Evolutionary conservation across 64 coral and sea anemone species (phyloP).

Genomic region (Pocillopora verrucosa): DNA sequence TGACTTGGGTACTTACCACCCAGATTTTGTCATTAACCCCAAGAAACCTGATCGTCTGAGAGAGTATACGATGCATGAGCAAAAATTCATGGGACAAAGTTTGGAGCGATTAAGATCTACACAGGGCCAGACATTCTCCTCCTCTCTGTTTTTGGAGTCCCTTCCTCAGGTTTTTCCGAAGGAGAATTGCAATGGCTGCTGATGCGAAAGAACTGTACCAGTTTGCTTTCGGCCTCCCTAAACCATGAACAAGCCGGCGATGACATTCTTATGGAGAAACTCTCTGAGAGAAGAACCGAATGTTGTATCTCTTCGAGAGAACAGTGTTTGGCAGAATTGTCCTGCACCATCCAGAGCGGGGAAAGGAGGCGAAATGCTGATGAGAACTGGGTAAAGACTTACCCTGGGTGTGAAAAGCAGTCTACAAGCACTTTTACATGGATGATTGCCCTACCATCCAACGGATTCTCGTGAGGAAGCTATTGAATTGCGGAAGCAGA

Average conservation of each 20-base stretch:
- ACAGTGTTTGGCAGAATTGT: slow-evolving; percentile 23
- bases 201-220: background rate
- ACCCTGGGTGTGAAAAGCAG: background rate
- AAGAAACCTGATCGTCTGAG: too few species aligned
- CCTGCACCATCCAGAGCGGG: slow-evolving; percentile 2
- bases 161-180: background rate
- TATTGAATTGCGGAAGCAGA: too few species aligned
- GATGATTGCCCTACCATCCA: slow-evolving; percentile 2
- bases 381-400: background rate
- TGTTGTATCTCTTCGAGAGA: slow-evolving; percentile 7
- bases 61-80: slow-evolving; percentile 20
- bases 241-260: too few species aligned
- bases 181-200: background rate
- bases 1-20: too few species aligned
- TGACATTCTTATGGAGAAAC: too few species aligned
- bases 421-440: background rate
- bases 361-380: slow-evolving; percentile 32
- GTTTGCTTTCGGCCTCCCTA: too few species aligned
- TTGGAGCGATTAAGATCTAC: background rate
- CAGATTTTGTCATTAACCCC: too few species aligned
- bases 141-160: background rate
- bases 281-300: too few species aligned
- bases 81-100: background rate
- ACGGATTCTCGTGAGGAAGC: too few species aligned
- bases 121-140: background rate